Evolutionary conservation across 2,113 vertebrate genomes (phyloP).

Genomic region (Propithecus coquereli): DNA sequence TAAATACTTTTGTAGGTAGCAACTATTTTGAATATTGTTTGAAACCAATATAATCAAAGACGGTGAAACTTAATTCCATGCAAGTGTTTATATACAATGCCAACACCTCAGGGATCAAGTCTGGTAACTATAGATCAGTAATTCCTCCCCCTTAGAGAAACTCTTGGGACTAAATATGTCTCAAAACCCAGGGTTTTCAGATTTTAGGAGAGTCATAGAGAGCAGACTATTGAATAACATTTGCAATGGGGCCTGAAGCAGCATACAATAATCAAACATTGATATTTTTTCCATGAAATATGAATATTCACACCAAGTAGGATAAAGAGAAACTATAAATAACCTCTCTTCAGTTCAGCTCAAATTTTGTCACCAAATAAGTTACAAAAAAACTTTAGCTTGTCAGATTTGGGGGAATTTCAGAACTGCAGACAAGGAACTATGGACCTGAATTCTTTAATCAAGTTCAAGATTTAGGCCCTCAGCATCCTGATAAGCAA

Average conservation of each 20-base stretch:
- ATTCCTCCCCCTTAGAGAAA: not conserved
- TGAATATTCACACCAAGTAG: conserved; percentile 12
- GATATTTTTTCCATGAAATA: conserved; percentile 18
- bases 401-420: conserved; percentile 7
- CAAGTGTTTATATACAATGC: not conserved
- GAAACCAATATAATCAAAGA: conserved; percentile 35
- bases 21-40: conserved; percentile 29
- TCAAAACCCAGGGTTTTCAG: conserved; percentile 24
- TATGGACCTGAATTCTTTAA: not conserved
- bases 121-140: not conserved
- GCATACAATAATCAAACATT: not conserved
- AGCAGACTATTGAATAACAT: conserved; percentile 18
- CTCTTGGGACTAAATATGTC: conserved; percentile 6
- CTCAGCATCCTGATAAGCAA: not conserved
- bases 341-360: conserved; percentile 1
- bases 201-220: conserved; percentile 2
- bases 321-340: conserved; percentile 26
- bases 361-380: conserved; percentile 30
- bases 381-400: not conserved
- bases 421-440: not conserved
- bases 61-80: conserved; percentile 22
- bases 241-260: not conserved
- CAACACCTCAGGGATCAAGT: not conserved
- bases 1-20: conserved; percentile 18
- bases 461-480: conserved; percentile 33